Evolutionary conservation across 2,888 invertebrate genomes (phyloP), one percentile per base, ranked within the genome.

Genomic region (Margaritifera margaritifera): DNA sequence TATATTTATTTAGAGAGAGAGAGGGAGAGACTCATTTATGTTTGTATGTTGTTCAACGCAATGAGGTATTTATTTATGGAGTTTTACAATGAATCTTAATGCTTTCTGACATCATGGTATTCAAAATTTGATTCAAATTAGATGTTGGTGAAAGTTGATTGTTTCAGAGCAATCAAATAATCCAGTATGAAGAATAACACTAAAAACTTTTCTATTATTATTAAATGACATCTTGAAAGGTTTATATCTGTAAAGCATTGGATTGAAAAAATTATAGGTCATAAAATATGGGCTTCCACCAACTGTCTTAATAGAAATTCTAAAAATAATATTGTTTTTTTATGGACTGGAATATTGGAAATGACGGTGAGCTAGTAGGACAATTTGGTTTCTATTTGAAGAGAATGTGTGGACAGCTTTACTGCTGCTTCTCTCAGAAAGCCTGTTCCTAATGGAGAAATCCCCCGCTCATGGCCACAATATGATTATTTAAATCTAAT

Each of bases 401-500:
- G 54, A 42, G 6, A 20, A 63, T 18, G 63, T 63, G 63, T 25
- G 63, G 55, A 42, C 50, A 31, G 52, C 60, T 66, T 66, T 66
- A 60, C 66, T 66, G 42, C 42, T 42, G 15, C 15, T 42, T 42
- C 42, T 42, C 42, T 42, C 42, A 42, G 42, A 42, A 42, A 15
- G 42, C 42, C 42, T 15, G 15, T 42, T 50, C 58, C 68, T 68
- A 64, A 64, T 68, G 64, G 68, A 68, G 54, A 68, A 68, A 62
- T 67, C 61, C 42, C 42, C 65, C 60, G 62, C 75, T 77, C 77
- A 76, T 78, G 79, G 78, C 77, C 75, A 69, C 77, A 78, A 71
- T 67, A 73, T 63, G 68, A 77, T 79, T 76, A 82, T 82, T 81
- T 78, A 80, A 80, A 81, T 80, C 79, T 79, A 83, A 81, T 81